Evolutionary conservation across 2,113 vertebrate species (phyloP).

Genomic region (Machaerirhynchus nigripectus): DNA sequence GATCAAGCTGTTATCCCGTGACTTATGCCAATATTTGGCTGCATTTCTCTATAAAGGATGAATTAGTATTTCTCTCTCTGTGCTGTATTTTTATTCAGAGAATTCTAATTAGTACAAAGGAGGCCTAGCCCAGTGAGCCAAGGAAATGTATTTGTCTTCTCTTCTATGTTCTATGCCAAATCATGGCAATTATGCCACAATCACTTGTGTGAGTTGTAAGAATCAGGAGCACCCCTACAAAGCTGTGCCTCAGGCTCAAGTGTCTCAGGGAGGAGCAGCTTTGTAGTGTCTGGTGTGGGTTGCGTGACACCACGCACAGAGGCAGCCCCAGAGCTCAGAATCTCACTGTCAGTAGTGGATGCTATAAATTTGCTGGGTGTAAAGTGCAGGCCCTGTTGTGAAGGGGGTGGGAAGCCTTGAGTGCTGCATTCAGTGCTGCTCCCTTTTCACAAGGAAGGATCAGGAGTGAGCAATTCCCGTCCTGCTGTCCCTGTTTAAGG

Average conservation of each 20-base stretch:
- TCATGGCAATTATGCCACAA: not conserved
- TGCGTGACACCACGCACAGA: not conserved
- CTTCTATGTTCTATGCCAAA: not conserved
- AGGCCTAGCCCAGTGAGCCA: not conserved
- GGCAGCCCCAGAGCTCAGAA: not conserved
- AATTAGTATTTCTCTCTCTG: conserved; percentile 19
- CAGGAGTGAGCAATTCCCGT: not conserved
- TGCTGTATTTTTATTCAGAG: conserved; percentile 17
- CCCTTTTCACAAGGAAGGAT: not conserved
- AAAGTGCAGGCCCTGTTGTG: not conserved
- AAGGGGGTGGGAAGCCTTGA: not conserved
- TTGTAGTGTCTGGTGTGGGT: not conserved
- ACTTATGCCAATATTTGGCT: conserved; percentile 45
- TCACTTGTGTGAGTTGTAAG: not conserved
- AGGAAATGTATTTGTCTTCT: conserved; percentile 21
- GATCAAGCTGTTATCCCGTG: conserved; percentile 46
- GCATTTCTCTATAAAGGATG: not conserved
- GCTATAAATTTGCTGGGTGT: not conserved
- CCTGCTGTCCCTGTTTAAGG: not conserved
- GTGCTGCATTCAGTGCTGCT: not conserved
- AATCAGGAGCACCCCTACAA: not conserved
- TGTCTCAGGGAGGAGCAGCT: not conserved
- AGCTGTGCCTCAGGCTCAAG: not conserved
- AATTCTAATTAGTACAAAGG: conserved; percentile 39
- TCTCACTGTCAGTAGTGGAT: accelerated